phyloP scores from a whole-genome alignment of 2,888 invertebrate species.

The Criorhina ranunculi region DNA sequence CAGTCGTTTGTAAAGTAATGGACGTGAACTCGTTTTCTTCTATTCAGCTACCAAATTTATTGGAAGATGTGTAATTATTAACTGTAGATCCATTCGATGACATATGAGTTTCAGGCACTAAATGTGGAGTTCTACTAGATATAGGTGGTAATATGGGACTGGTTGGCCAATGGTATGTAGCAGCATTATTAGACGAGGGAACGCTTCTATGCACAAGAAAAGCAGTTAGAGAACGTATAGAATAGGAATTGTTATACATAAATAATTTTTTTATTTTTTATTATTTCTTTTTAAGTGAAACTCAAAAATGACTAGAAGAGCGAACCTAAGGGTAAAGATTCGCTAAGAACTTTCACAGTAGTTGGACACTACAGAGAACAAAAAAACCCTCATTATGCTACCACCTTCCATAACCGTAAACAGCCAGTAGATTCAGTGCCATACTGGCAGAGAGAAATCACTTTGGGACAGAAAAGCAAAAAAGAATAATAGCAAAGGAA shows the following conservation, averaged over 20 bases:
- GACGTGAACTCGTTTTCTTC: conserved; percentile 82
- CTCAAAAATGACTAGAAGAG: not conserved
- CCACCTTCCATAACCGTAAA: no score
- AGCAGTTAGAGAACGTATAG: conserved; percentile 49
- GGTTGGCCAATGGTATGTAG: conserved; percentile 92
- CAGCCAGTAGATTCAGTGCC: no score
- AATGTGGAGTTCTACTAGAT: conserved; percentile 89
- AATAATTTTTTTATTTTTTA: not conserved
- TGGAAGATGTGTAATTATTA: conserved; percentile 84
- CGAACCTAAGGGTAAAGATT: no score
- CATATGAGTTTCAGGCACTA: conserved; percentile 88
- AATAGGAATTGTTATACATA: not conserved
- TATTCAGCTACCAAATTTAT: conserved; percentile 85
- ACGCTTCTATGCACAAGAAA: conserved; percentile 83
- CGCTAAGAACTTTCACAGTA: no score
- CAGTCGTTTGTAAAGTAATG: conserved; percentile 79
- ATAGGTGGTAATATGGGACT: conserved; percentile 91
- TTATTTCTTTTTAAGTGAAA: not conserved
- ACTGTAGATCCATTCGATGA: conserved; percentile 84
- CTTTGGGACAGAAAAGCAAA: no score
- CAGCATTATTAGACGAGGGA: conserved; percentile 86
- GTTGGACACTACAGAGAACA: no score
- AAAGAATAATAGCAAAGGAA: no score
- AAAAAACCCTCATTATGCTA: no score
- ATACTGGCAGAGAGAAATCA: no score